Conservation (phyloP, 1,140 invertebrate genomes). For the Globodera ellingtonae region DNA sequence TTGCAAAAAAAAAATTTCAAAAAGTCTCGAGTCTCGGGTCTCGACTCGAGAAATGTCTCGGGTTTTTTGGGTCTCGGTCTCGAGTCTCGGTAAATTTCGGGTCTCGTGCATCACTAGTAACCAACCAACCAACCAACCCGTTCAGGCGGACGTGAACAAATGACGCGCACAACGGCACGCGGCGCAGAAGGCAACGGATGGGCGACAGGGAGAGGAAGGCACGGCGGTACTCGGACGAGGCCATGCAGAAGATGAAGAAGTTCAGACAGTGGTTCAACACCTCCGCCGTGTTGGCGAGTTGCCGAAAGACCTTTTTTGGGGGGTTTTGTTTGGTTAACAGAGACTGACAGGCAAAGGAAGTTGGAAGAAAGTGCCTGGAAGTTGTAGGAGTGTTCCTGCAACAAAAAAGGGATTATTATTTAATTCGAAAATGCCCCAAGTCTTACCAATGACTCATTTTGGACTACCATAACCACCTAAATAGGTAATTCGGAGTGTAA, state of each 20-base stretch:
- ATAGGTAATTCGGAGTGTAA: not conserved
- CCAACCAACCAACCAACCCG: not conserved
- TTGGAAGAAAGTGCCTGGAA: conserved; percentile 52
- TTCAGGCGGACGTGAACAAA: conserved; percentile 1
- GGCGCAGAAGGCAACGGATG: conserved; percentile 14
- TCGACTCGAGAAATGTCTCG: no score
- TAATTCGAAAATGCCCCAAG: not conserved
- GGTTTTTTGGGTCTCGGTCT: no score
- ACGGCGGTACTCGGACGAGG: conserved; percentile 52
- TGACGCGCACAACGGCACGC: conserved; percentile 19
- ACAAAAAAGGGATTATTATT: not conserved
- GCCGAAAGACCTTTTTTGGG: conserved; percentile 55
- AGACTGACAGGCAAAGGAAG: not conserved
- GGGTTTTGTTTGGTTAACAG: no score
- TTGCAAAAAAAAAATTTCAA: no score
- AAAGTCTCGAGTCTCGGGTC: no score
- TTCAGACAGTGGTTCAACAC: conserved; percentile 64
- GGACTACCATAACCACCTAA: conserved; percentile 56
- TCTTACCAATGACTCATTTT: conserved; percentile 54
- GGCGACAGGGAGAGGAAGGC: conserved; percentile 48
- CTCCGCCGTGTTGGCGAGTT: conserved; percentile 59
- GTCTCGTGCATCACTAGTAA: not conserved
- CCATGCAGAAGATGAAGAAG: conserved; percentile 63
- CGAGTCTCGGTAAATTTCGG: no score
- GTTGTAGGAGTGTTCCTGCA: conserved; percentile 33